Conservation (phyloP, 1,140 invertebrate genomes). For the Monomorium pharaonis region DNA sequence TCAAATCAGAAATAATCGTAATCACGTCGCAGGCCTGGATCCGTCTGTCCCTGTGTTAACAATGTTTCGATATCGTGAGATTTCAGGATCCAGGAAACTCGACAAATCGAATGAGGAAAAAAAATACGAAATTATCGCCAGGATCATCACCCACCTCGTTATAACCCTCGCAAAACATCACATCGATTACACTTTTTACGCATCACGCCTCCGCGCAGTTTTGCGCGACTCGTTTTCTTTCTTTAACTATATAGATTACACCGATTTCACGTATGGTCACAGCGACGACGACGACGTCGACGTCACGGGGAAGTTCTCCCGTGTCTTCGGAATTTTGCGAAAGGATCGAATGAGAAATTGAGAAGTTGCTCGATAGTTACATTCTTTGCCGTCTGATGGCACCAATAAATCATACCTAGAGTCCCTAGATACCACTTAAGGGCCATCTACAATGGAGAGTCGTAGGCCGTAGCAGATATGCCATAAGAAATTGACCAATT, state of each 20-base stretch:
- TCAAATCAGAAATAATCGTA: neutral
- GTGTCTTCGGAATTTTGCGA: neutral
- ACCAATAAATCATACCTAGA: too few species aligned
- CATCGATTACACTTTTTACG: slow-evolving; percentile 79
- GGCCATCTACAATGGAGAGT: too few species aligned
- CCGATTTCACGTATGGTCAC: neutral
- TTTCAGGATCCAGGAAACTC: neutral
- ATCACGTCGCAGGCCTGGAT: neutral
- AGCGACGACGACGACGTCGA: slow-evolving; percentile 3
- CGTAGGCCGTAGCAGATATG: too few species aligned
- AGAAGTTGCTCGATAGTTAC: too few species aligned
- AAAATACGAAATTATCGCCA: neutral
- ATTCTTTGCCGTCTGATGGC: too few species aligned
- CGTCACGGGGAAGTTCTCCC: neutral
- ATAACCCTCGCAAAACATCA: slow-evolving; percentile 84
- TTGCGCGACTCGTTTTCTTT: slow-evolving; percentile 42
- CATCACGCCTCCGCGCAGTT: slow-evolving; percentile 47
- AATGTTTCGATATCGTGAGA: neutral
- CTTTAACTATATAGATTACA: neutral
- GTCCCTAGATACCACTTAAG: too few species aligned
- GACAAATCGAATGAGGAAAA: neutral
- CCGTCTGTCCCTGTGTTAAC: neutral
- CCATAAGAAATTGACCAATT: too few species aligned
- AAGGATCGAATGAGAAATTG: too few species aligned
- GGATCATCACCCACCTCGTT: slow-evolving; percentile 79